Base-by-base conservation (phyloP, 2,888 invertebrate species). In the Epirrhoe alternata region DNA sequence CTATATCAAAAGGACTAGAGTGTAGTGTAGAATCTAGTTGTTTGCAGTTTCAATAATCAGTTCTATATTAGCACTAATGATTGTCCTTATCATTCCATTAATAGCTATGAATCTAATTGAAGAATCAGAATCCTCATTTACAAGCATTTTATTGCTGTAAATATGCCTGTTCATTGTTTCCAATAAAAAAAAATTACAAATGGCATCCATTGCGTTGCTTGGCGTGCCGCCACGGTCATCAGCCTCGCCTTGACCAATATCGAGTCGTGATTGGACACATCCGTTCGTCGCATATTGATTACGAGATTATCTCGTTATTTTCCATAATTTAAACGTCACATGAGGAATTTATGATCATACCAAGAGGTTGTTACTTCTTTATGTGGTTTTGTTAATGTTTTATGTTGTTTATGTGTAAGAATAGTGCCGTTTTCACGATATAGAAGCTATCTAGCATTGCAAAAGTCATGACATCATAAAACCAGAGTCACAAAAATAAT, bases 161-260 rank as follows among this genome's bases (percentile, higher is more conserved):
- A 78, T 74, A 77, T 77, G 45, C 50, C 75, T 77, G 75, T 69
- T 81, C 79, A 82, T 85, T 85, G 83, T 84, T 83, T 85, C 76
- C 77, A 83, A 84, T 86, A 87, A 86, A 88, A 86, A 88, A 86
- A 85, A 79, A 85, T 83, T 85, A 88, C 81, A 88, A 87, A 88
- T 84, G 80, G 78, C 76, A 76, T 80, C 79, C 81, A 88, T 88
- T 87, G 86, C 77, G 73, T 69, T 64, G 85, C 80, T 86, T 91
- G 90, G 90, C 90, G 82, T 86, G 85, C 81, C 84, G 86, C 89
- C 91, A 90, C 86, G 89, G 87, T 86, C 89, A 85, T 78, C 82
- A 83, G 85, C 85, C 85, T 89, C 81, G 86, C 92, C 92, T 92
- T 92, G 92, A 92, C 92, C 92, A 90, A 90, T 80, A 86, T 92